A percentile compares a stretch with the other conserved stretches of the same genome.
Evolutionary conservation across 2,113 vertebrate species (phyloP).

Genomic region (Noturus placidus): DNA sequence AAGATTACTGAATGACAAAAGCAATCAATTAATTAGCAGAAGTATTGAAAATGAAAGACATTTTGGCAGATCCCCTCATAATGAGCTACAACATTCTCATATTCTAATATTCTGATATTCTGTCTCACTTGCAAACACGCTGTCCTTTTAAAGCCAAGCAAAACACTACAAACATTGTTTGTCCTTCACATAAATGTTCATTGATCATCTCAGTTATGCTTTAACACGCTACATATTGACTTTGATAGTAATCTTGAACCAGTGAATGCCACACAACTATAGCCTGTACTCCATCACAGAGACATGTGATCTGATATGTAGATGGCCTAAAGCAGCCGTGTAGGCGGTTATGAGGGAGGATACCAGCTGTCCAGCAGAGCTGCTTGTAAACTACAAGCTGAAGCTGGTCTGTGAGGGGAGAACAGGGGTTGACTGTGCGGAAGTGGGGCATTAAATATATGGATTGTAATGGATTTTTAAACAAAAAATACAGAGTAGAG

Average conservation of each 20-base stretch:
- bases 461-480: background rate
- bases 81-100: background rate
- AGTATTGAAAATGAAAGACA: background rate
- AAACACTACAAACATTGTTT: conserved; percentile 13
- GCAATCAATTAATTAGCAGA: background rate
- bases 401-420: conserved; percentile 23
- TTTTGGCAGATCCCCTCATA: background rate
- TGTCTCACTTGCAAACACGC: conserved; percentile 19
- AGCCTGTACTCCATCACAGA: conserved; percentile 23
- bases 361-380: conserved; percentile 42
- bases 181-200: background rate
- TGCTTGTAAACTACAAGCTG: conserved; percentile 41
- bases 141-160: conserved; percentile 18
- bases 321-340: conserved; percentile 16
- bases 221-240: conserved; percentile 10
- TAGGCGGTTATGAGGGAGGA: conserved; percentile 26
- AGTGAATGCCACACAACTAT: background rate
- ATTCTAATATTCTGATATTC: background rate
- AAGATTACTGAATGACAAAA: background rate
- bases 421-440: background rate
- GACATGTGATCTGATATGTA: conserved; percentile 45
- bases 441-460: background rate
- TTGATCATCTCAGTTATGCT: background rate
- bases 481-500: background rate
- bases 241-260: conserved; percentile 21